Base-by-base conservation (phyloP, 2,113 vertebrate species). In the Stegostoma tigrinum region DNA sequence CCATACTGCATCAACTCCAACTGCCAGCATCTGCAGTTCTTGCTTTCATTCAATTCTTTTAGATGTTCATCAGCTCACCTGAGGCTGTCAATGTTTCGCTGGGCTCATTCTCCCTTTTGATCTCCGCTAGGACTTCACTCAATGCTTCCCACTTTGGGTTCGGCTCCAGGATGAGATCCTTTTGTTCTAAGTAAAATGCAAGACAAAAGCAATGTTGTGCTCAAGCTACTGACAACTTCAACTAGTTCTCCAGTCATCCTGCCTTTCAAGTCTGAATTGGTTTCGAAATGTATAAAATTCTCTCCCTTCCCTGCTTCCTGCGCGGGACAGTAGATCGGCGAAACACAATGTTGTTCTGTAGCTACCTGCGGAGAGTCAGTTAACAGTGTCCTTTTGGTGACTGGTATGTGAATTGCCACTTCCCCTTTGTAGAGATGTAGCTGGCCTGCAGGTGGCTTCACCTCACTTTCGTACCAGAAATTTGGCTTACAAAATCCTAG, bases 81-180 rank as follows among this genome's bases (percentile, higher is more conserved):
- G 98, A 96, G 97, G 99, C 99, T 96, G 98, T 98, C 95, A 98
- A 97, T 85, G 96, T 97, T 96, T 98, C 97, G 30, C 98, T 98
- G 97, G 97, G 98, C 86, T 98, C 97, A 96, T 99, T 99, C 96
- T 99, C 99, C 95, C 96, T 98, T 97, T 99, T 98, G 83, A 99
- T 99, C 98, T 99, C 99, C 96, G 98, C 98, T 96, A 99, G 96
- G 8, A 99, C 99, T 96, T 99, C 98, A 0, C 97, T 98, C 89
- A 99, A 97, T 23, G 98, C 99, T 96, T 98, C 98, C 99, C 99
- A 99, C 97, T 99, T 99, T 0, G 99, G 99, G 96, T 98, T 99
- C 96, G 97, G 98, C 97, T 99, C 99, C 96, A 99, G 97, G 95
- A 99, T 98, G 96, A 99, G 97, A 95, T 98, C 98, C 95, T 97